These are phyloP conservation scores for Liparis tanakae DNA, from an alignment of 2,797 vertebrate species.

Conservation along the genomic window DNA sequence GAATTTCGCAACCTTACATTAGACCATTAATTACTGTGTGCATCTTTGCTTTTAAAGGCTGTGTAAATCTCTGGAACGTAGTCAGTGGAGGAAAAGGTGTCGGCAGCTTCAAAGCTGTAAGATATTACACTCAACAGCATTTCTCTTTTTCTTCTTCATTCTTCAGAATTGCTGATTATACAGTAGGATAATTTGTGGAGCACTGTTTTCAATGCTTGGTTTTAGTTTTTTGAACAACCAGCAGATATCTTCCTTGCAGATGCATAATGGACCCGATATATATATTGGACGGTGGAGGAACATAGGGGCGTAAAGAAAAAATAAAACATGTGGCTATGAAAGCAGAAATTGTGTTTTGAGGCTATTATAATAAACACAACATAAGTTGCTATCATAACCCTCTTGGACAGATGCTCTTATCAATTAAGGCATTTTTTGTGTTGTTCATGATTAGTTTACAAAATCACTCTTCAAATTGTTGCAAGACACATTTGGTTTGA, in stretches of 20 bases:
- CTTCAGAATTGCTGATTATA: conserved; percentile 36
- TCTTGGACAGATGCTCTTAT: neutral
- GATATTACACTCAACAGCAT: conserved; percentile 41
- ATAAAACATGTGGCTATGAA: conserved; percentile 4
- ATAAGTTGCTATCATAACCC: neutral
- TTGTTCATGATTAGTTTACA: conserved; percentile 32
- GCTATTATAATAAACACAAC: neutral
- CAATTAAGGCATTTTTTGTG: conserved; percentile 1
- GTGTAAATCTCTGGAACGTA: conserved; percentile 82
- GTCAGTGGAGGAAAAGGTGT: conserved; percentile 64
- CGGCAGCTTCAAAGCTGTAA: conserved; percentile 81
- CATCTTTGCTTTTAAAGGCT: conserved; percentile 67
- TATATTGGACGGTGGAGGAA: conserved; percentile 19
- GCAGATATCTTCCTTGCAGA: conserved; percentile 25
- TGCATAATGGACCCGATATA: neutral
- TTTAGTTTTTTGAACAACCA: conserved; percentile 38
- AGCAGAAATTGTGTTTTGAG: conserved; percentile 7
- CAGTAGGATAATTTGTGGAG: conserved; percentile 6
- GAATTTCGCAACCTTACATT: conserved; percentile 35
- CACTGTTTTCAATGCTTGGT: conserved; percentile 35
- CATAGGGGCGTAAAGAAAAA: conserved; percentile 10
- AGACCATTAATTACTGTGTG: conserved; percentile 32
- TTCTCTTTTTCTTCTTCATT: neutral
- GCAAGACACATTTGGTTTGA: conserved; percentile 7
- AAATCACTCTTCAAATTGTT: conserved; percentile 2